Conservation (phyloP, 2,888 invertebrate genomes). For the Latrodectus elegans region DNA sequence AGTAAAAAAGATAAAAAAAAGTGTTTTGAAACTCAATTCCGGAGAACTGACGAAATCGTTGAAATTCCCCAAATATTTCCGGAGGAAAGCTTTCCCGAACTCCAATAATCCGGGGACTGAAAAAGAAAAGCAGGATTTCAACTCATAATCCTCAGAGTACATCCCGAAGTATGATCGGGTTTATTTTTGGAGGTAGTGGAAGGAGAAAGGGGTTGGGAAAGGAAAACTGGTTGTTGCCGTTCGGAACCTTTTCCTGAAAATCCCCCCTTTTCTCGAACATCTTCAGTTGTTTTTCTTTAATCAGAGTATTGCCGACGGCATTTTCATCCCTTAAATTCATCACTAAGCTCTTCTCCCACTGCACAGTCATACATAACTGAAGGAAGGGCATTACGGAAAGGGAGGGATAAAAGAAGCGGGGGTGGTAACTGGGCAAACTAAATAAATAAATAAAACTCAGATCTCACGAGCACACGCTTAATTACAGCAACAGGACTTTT, state of each 20-base stretch:
- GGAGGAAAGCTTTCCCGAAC: too few relatives aligned
- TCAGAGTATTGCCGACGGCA: constrained; percentile 35
- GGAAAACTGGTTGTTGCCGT: not conserved
- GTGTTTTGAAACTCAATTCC: too few relatives aligned
- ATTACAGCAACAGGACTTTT: constrained; percentile 55
- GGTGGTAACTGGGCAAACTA: not conserved
- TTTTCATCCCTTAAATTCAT: constrained; percentile 55
- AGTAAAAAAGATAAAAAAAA: too few relatives aligned
- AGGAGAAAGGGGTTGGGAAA: constrained; percentile 9
- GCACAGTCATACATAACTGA: constrained; percentile 64
- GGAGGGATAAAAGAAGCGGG: not conserved
- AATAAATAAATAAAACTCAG: constrained; percentile 26
- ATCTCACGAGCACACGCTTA: constrained; percentile 30
- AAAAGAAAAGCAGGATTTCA: too few relatives aligned
- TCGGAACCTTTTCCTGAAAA: not conserved
- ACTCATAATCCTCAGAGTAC: constrained; percentile 41
- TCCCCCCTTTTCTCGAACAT: constrained; percentile 4
- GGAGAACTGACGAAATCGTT: too few relatives aligned
- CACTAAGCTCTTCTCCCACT: constrained; percentile 49
- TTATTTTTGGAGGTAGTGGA: constrained; percentile 35
- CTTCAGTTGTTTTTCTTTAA: constrained; percentile 65
- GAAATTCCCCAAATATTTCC: too few relatives aligned
- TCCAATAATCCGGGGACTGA: too few relatives aligned
- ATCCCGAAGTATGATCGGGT: constrained; percentile 11
- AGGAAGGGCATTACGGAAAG: constrained; percentile 32